Conservation (phyloP, 2,888 invertebrate species). For the Protonemura montana region DNA sequence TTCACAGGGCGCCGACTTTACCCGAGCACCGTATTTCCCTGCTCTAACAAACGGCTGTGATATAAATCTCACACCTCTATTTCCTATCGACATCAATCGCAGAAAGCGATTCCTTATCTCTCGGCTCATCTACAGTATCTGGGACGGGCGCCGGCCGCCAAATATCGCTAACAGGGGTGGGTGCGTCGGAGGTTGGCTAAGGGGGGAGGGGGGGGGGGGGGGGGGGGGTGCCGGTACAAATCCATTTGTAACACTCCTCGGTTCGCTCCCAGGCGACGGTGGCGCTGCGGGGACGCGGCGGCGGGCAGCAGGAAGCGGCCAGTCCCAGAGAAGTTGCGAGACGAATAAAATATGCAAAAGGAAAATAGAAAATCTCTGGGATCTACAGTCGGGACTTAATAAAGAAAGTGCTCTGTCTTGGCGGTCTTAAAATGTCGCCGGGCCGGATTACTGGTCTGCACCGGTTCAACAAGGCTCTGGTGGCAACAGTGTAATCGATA, state of each 20-base stretch:
- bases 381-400: neutral
- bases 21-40: slow-evolving; percentile 25
- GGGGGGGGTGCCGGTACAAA: neutral
- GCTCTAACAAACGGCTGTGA: slow-evolving; percentile 33
- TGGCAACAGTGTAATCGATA: neutral
- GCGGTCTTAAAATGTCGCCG: neutral
- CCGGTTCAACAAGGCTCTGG: neutral
- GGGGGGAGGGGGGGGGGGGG: neutral
- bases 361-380: slow-evolving; percentile 5
- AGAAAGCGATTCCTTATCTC: slow-evolving; percentile 35
- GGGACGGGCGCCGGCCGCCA: neutral
- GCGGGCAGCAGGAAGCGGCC: neutral
- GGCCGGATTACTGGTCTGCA: neutral
- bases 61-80: slow-evolving; percentile 42
- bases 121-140: slow-evolving; percentile 2
- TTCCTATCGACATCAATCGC: slow-evolving; percentile 42
- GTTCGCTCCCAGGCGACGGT: neutral
- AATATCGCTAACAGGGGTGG: neutral
- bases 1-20: slow-evolving; percentile 5
- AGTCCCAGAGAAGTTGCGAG: neutral
- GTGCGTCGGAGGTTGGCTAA: too few relatives aligned
- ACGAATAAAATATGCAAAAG: slow-evolving; percentile 12
- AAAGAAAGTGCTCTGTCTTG: neutral
- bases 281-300: neutral
- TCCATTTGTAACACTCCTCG: slow-evolving; percentile 4